These are phyloP conservation scores for Siphamia tubifer DNA, from an alignment of 2,113 vertebrate genomes.

Conservation along the genomic window DNA sequence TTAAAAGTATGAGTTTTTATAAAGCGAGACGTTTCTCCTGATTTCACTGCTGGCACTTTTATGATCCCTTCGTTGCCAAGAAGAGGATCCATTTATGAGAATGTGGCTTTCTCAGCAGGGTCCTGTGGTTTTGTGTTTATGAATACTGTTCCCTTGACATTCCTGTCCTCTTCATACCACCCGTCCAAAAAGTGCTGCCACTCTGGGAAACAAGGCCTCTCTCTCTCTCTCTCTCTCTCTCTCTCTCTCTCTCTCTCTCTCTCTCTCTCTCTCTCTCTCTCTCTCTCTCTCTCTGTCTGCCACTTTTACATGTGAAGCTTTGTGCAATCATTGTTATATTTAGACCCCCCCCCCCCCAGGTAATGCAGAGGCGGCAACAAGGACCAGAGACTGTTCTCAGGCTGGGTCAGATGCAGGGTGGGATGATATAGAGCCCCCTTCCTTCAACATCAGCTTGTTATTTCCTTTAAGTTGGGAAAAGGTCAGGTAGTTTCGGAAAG, in stretches of 20 bases:
- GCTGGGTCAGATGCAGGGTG: not conserved
- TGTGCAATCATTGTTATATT: constrained; percentile 60
- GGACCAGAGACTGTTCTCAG: constrained; percentile 27
- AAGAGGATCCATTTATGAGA: constrained; percentile 54
- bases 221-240: no score
- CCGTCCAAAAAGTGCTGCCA: constrained; percentile 30
- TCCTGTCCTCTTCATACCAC: constrained; percentile 47
- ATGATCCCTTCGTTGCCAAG: constrained; percentile 6
- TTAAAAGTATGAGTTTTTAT: not conserved
- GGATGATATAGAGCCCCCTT: not conserved
- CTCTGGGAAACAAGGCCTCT: constrained; percentile 50
- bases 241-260: no score
- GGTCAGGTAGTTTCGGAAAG: not conserved
- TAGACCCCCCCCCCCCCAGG: constrained; percentile 37
- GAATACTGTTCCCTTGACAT: constrained; percentile 63
- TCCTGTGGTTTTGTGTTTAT: constrained; percentile 57
- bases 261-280: no score
- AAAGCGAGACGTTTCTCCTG: not conserved
- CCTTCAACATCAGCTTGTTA: constrained; percentile 10
- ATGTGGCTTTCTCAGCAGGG: constrained; percentile 48
- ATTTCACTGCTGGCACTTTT: not conserved
- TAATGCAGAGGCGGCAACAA: constrained; percentile 2
- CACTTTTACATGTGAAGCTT: constrained; percentile 20
- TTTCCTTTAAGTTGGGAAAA: constrained; percentile 26
- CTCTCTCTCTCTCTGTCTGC: no score